Percentiles rank a stretch among this genome's conserved stretches.
These are phyloP conservation scores for Latrodectus geometricus DNA, from an alignment of 1,140 invertebrate species.

Conservation along the genomic window DNA sequence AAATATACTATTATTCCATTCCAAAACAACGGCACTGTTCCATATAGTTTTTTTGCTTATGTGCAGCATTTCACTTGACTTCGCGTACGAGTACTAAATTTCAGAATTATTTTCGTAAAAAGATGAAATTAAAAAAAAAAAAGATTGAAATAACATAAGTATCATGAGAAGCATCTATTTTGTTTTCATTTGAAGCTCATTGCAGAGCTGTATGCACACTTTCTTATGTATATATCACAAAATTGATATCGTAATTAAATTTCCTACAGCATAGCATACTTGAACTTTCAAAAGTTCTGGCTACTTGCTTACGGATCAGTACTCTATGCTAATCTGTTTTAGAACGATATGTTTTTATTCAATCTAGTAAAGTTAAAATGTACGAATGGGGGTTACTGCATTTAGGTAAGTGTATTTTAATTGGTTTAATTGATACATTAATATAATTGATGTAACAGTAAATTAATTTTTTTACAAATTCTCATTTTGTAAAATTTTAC, in stretches of 20 bases:
- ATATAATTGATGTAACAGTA: not conserved
- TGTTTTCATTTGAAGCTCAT: no score
- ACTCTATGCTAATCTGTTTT: conserved; percentile 42
- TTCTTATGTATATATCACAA: conserved; percentile 31
- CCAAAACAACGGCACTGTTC: no score
- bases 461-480: not conserved
- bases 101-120: no score
- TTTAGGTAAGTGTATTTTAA: not conserved
- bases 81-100: no score
- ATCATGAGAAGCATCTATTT: no score
- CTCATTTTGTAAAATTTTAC: no score
- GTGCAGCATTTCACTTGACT: no score
- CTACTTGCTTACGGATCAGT: conserved; percentile 33
- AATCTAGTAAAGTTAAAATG: not conserved
- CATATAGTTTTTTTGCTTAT: no score
- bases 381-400: not conserved
- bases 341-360: conserved; percentile 51
- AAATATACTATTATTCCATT: no score
- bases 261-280: conserved; percentile 55
- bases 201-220: no score
- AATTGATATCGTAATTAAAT: conserved; percentile 37
- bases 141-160: no score
- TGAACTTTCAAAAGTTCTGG: conserved; percentile 10
- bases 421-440: not conserved
- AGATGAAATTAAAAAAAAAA: no score